Evolutionary conservation across 2,113 vertebrate species (phyloP), one percentile per base, ranked within the genome.

Genomic region (Suncus etruscus): DNA sequence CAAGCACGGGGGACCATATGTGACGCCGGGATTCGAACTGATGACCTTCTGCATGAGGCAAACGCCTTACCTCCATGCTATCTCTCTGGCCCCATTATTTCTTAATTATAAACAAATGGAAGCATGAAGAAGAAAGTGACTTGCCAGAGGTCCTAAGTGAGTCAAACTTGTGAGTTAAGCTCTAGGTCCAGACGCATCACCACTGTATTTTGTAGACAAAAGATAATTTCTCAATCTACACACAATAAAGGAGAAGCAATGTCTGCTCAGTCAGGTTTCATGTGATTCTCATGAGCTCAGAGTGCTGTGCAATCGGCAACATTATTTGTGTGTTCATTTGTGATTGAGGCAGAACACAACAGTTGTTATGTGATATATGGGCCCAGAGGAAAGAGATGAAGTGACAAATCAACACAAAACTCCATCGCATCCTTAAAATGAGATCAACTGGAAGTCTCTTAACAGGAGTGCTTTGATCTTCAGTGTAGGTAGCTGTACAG

Each of bases 321-420:
- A 47, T 39, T 11, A 68, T 31, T 65, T 54, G 22, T 4, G 72
- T 86, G 25, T 47, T 83, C 24, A 47, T 25, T 81, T 89, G 31
- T n/a, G 61, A 65, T 3, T 32, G 20, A 72, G 20, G 10, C 45
- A 6, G 31, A 90, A 92, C 65, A 73, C 8, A 76, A 58, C 29
- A 75, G 76, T 31, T 68, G 0, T 25, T 88, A 14, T 51, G 8
- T 48, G 89, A 14, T 83, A 91, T 94, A 29, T 61, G 68, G 72
- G 31, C 29, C 47, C 25, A 81, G 73, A 88, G 69, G 84, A 51
- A 9, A 70, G 65, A 18, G 0, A 1, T 66, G 11, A 75, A 29
- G 31, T 20, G 47, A 22, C 31, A 61, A 24, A 47, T 22, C 9
- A 72, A 74, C 11, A 92, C 47, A 81, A 66, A 9, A 89, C 2